phyloP scores from a whole-genome alignment of 1,140 invertebrate genomes.

The Drosophila tropicalis region DNA sequence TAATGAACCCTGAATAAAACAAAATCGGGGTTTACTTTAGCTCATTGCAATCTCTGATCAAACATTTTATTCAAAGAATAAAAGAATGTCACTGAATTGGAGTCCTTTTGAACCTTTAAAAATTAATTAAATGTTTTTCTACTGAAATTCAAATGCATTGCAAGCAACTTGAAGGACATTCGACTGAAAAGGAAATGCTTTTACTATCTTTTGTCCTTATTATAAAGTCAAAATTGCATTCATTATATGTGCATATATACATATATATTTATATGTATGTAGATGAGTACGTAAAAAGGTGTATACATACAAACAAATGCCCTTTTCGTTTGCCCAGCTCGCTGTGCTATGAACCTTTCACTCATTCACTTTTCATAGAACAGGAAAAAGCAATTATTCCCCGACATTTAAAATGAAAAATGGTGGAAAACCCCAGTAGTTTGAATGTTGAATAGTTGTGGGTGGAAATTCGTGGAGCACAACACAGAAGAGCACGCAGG shows the following conservation, averaged over 20 bases:
- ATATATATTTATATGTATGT: too few relatives aligned
- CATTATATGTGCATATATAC: slow-evolving; percentile 11
- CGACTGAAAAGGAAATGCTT: slow-evolving; percentile 6
- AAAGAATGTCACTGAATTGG: too few relatives aligned
- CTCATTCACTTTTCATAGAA: slow-evolving; percentile 27
- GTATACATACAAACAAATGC: too few relatives aligned
- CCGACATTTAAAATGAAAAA: slow-evolving; percentile 75
- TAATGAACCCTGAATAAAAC: too few relatives aligned
- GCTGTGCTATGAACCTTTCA: not conserved
- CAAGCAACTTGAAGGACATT: not conserved
- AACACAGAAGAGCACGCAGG: slow-evolving; percentile 44
- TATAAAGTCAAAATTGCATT: slow-evolving; percentile 34
- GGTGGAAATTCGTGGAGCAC: slow-evolving; percentile 38
- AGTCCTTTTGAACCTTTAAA: too few relatives aligned
- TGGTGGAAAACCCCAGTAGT: slow-evolving; percentile 62
- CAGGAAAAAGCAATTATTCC: slow-evolving; percentile 79
- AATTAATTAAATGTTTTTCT: too few relatives aligned
- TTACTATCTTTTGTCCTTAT: not conserved
- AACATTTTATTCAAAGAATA: too few relatives aligned
- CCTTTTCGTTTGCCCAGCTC: not conserved
- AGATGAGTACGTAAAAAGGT: too few relatives aligned
- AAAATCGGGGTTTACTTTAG: too few relatives aligned
- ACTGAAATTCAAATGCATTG: not conserved
- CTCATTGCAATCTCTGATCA: too few relatives aligned
- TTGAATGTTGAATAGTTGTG: slow-evolving; percentile 45